A percentile compares a stretch with the other conserved stretches of the same genome.
These are phyloP conservation scores for Andrena bucephala DNA, from an alignment of 2,888 invertebrate genomes.

Conservation along the genomic window DNA sequence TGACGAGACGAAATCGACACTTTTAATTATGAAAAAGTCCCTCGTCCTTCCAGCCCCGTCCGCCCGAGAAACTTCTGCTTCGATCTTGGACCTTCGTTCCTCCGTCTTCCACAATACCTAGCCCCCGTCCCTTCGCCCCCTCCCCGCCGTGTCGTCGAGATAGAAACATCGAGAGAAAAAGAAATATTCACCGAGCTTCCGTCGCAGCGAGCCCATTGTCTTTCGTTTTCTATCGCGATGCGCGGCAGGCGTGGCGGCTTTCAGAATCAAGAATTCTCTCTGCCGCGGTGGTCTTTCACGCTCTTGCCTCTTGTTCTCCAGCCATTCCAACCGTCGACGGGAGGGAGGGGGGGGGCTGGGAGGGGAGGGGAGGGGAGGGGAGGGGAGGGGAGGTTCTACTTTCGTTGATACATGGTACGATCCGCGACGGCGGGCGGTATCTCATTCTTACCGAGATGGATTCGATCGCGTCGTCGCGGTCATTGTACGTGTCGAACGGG, in stretches of 20 bases:
- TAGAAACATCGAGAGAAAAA: constrained; percentile 74
- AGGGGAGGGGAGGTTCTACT: constrained; percentile 38
- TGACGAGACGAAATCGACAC: constrained; percentile 78
- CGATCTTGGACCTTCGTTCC: constrained; percentile 66
- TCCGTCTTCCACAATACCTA: constrained; percentile 7
- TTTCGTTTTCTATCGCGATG: constrained; percentile 69
- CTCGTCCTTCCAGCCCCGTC: constrained; percentile 14
- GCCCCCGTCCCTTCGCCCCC: constrained; percentile 10
- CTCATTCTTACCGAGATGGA: constrained; percentile 55
- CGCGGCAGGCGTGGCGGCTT: constrained; percentile 64
- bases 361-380: background rate
- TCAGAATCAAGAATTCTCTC: constrained; percentile 63
- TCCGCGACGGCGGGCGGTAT: constrained; percentile 24
- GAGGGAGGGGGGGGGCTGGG: background rate
- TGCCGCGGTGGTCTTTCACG: constrained; percentile 59
- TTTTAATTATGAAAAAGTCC: constrained; percentile 79
- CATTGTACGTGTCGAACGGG: constrained; percentile 28
- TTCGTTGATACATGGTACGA: constrained; percentile 33
- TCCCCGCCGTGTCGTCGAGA: constrained; percentile 62
- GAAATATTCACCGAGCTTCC: constrained; percentile 69
- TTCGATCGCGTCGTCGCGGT: constrained; percentile 48
- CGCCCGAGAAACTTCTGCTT: constrained; percentile 50
- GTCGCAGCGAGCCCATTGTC: constrained; percentile 74
- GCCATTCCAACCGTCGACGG: constrained; percentile 22
- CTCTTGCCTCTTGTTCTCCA: constrained; percentile 52